Evolutionary conservation across 2,797 vertebrate species (phyloP).

Genomic region (Leptoclinus maculatus): DNA sequence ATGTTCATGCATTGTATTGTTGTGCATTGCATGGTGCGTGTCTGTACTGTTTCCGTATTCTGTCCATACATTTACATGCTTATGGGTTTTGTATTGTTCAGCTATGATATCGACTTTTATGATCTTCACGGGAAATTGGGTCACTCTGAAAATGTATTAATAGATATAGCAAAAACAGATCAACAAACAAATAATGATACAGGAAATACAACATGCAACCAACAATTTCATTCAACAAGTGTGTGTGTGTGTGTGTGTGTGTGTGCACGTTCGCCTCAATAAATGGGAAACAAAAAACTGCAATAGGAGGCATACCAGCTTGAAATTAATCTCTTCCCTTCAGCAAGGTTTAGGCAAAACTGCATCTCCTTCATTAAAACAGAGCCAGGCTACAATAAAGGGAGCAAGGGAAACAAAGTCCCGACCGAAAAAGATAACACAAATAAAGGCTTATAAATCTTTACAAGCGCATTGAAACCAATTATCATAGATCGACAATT

Average conservation of each 20-base stretch:
- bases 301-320: conserved; percentile 18
- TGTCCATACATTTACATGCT: not conserved
- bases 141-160: conserved; percentile 14
- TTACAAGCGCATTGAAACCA: not conserved
- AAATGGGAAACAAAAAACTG: conserved; percentile 6
- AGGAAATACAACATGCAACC: conserved; percentile 11
- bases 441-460: conserved; percentile 10
- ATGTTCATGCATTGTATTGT: not conserved
- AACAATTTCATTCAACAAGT: conserved; percentile 8
- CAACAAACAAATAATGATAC: conserved; percentile 5
- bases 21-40: not conserved
- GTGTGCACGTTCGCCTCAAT: not conserved
- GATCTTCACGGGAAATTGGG: conserved; percentile 2
- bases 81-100: not conserved
- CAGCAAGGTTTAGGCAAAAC: conserved; percentile 40
- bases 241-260: not conserved
- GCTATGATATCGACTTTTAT: conserved; percentile 3
- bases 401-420: conserved; percentile 20
- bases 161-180: conserved; percentile 11
- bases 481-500: not conserved
- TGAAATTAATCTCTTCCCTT: conserved; percentile 45
- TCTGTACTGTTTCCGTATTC: not conserved
- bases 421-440: conserved; percentile 11
- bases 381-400: conserved; percentile 26
- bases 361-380: conserved; percentile 31